phyloP scores from a whole-genome alignment of 2,113 vertebrate species.

The Sitta europaea region DNA sequence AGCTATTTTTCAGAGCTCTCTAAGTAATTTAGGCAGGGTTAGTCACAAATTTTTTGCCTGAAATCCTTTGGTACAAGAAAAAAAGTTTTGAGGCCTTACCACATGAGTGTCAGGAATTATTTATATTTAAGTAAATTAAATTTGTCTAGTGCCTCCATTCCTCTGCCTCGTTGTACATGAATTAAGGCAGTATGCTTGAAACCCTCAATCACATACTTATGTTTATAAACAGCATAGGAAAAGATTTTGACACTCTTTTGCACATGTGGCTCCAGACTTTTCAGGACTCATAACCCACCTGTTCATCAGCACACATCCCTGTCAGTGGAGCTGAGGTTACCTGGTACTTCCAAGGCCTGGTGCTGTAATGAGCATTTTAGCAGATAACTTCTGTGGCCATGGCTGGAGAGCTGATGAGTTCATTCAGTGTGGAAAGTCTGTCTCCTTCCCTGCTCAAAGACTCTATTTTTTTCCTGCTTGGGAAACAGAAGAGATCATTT shows the following conservation, averaged over 20 bases:
- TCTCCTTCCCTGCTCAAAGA: neutral
- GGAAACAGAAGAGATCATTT: neutral
- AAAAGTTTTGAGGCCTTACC: neutral
- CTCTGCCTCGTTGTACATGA: neutral
- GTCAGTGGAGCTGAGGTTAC: neutral
- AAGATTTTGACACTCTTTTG: neutral
- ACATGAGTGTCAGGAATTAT: neutral
- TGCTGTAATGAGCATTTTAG: neutral
- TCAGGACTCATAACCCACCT: neutral
- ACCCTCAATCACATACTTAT: neutral
- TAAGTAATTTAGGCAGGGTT: neutral
- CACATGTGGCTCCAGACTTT: accelerated
- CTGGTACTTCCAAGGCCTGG: neutral
- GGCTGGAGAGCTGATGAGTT: neutral
- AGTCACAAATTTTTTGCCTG: neutral
- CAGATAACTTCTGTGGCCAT: neutral
- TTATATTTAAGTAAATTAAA: neutral
- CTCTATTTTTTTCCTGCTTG: neutral
- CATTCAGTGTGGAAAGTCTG: neutral
- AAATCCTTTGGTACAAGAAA: neutral
- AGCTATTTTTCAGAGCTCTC: neutral
- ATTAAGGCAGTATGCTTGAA: neutral
- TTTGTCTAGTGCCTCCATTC: neutral
- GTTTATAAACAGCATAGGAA: neutral
- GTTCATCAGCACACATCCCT: neutral